Base-by-base conservation (phyloP, 1,140 invertebrate species). In the Hyles euphorbiae region DNA sequence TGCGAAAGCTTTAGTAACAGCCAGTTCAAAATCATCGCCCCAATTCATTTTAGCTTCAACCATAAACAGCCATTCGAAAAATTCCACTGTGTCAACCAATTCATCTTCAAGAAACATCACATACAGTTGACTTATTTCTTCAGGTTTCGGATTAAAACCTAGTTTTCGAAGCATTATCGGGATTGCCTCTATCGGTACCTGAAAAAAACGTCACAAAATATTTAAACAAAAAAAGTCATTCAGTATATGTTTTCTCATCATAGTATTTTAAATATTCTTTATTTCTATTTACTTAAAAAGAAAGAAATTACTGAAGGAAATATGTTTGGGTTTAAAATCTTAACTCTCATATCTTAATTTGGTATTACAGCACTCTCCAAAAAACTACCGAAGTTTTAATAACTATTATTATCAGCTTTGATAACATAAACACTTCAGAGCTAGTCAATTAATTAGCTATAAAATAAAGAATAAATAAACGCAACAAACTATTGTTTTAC, bases 1-100 rank as follows among this genome's bases (percentile, higher is more conserved):
- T 5, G 72, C 76, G 34, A 87, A 76, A 3, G 83, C 83, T 70
- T 78, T 79, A 3, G 77, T 83, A 0, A 88, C 74, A 3, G 52
- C 83, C 5, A 72, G 2, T 56, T 88, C 85, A 34, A 87, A 78
- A 51, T 85, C 83, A 59, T 88, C 85, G 5, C 82, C 81, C 81
- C 74, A 78, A 10, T 59, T 67, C 68, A 85, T 80, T 68, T 88
- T 88, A 7, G 81, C 82, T 74, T 88, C 85, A 10, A 88, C 80
- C 83, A 88, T 88, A 34, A 78, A 76, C 11, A 76, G 56, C 68
- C 70, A 88, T 56, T 87, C 82, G 33, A 85, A 82, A 9, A 68
- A 79, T 64, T 85, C 85, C 0, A 88, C 82, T 0, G 74, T 80
- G 48, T 88, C 86, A 0, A 84, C 81, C 3, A 78, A 60, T n/a